Evolutionary conservation across 2,888 invertebrate species (phyloP), one percentile per base, ranked within the genome.

Genomic region (Sinelater perroti): DNA sequence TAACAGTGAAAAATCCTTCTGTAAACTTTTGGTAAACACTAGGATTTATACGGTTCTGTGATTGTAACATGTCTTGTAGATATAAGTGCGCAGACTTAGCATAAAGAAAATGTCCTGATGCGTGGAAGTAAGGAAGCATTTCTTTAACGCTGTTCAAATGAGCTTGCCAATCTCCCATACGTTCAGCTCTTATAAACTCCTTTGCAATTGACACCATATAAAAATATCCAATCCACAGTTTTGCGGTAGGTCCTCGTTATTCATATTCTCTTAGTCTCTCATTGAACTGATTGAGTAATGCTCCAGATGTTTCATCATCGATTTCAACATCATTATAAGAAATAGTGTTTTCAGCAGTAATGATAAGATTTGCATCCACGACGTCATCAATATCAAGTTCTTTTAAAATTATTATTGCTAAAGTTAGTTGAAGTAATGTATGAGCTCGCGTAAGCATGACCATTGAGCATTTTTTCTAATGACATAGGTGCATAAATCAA

Each of bases 91-190:
- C 66, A 64, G 65, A 70, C 33, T 68, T 66, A 40, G 36, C 5
- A 31, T 46, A 46, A n/a, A n/a, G n/a, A n/a, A n/a, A n/a, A n/a
- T n/a, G n/a, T n/a, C n/a, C n/a, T n/a, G n/a, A n/a, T n/a, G n/a
- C n/a, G n/a, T n/a, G n/a, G n/a, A n/a, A n/a, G n/a, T n/a, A n/a
- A n/a, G n/a, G n/a, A n/a, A n/a, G n/a, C n/a, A n/a, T n/a, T n/a
- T n/a, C n/a, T n/a, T n/a, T n/a, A n/a, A n/a, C n/a, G n/a, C n/a
- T n/a, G 33, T 11, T 31, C 18, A 70, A 73, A 72, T 76, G 75
- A 59, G 67, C 69, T 69, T 72, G 35, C 72, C 75, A 77, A 70
- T 76, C 72, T 28, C 73, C 73, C 70, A 70, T 70, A 62, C 75
- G 69, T 58, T 77, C 75, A 68, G 76, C 75, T 69, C 69, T 68